A percentile compares a stretch with the other conserved stretches of the same genome.
These are phyloP conservation scores for Oreochromis tanganicae DNA, from an alignment of 2,113 vertebrate species.

Conservation along the genomic window DNA sequence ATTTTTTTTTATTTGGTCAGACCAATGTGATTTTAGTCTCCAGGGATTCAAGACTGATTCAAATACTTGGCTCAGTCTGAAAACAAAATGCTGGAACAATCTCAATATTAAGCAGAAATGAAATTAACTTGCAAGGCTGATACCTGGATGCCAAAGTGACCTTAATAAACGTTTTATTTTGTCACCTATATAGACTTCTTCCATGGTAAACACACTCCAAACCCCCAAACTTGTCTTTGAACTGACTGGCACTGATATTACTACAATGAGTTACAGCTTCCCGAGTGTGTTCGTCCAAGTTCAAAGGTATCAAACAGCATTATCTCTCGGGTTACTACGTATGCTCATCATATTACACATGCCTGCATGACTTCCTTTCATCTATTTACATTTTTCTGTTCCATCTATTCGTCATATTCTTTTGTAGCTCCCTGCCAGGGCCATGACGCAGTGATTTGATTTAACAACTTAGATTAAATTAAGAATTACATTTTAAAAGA, in stretches of 20 bases:
- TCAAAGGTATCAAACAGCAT: constrained; percentile 23
- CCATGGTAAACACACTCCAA: neutral
- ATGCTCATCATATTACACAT: constrained; percentile 18
- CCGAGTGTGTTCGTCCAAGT: neutral
- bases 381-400: constrained; percentile 11
- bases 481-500: neutral
- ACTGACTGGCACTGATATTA: neutral
- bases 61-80: neutral
- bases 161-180: neutral
- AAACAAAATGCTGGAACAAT: neutral
- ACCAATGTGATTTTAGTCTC: neutral
- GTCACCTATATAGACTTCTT: neutral
- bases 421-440: neutral
- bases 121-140: neutral
- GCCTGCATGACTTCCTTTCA: neutral
- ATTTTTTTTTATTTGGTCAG: neutral
- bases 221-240: neutral
- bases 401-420: neutral
- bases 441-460: constrained; percentile 40
- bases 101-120: neutral
- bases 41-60: neutral
- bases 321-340: constrained; percentile 7
- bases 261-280: neutral
- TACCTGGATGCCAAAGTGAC: neutral
- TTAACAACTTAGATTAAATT: constrained; percentile 26